A percentile compares a stretch with the other conserved stretches of the same genome.
Conservation (phyloP, 1,140 invertebrate genomes). For the Musca vetustissima region DNA sequence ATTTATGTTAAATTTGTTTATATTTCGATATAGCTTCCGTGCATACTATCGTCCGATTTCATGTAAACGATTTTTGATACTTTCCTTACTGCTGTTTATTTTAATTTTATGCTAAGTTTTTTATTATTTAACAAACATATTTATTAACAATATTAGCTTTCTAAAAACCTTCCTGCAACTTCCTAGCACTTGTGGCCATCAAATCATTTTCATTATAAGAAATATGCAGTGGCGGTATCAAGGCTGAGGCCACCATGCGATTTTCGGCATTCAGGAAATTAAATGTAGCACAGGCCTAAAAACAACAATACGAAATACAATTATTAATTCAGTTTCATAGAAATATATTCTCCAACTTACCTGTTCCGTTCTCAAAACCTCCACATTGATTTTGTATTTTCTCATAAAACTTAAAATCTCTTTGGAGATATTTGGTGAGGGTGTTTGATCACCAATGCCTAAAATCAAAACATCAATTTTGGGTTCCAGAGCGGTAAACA, state of each 20-base stretch:
- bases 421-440: constrained; percentile 46
- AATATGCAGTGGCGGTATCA: constrained; percentile 70
- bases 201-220: constrained; percentile 57
- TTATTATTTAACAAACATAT: constrained; percentile 10
- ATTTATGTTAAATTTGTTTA: too few relatives aligned
- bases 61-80: too few relatives aligned
- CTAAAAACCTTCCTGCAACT: constrained; percentile 2
- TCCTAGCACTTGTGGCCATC: constrained; percentile 37
- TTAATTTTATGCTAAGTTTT: neutral
- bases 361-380: constrained; percentile 71
- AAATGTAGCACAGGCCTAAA: constrained; percentile 74
- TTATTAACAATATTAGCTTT: constrained; percentile 1
- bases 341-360: constrained; percentile 12
- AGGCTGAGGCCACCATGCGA: constrained; percentile 72
- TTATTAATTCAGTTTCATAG: neutral
- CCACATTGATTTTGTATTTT: constrained; percentile 65
- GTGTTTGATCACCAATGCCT: constrained; percentile 67
- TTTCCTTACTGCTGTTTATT: too few relatives aligned
- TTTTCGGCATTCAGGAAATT: constrained; percentile 81
- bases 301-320: constrained; percentile 3
- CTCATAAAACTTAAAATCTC: constrained; percentile 60
- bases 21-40: too few relatives aligned
- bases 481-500: constrained; percentile 80
- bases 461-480: constrained; percentile 82
- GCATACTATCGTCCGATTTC: too few relatives aligned